These are phyloP conservation scores for Machimus rusticus DNA, from an alignment of 2,888 invertebrate species.

Conservation along the genomic window DNA sequence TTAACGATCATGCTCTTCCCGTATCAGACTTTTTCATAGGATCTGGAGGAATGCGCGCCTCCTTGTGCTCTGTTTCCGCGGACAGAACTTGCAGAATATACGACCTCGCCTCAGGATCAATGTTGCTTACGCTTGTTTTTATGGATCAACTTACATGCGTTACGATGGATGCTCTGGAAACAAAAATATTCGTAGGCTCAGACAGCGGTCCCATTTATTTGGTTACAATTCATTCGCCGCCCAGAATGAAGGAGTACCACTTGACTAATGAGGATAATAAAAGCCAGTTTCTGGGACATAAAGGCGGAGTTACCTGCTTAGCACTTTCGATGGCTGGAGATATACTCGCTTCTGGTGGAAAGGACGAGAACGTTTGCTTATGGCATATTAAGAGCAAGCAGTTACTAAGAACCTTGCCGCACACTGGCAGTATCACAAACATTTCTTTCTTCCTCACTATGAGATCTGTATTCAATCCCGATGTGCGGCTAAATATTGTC, in stretches of 20 bases:
- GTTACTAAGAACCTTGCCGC: constrained; percentile 72
- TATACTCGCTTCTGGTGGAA: constrained; percentile 77
- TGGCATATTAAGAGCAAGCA: constrained; percentile 85
- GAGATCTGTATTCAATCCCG: constrained; percentile 68
- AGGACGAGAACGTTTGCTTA: constrained; percentile 75
- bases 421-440: constrained; percentile 80
- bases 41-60: constrained; percentile 72
- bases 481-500: constrained; percentile 67
- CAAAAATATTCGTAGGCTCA: constrained; percentile 77
- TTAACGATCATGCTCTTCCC: constrained; percentile 81
- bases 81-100: constrained; percentile 87
- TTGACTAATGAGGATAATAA: constrained; percentile 66
- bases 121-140: constrained; percentile 78
- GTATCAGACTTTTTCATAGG: constrained; percentile 82
- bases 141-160: constrained; percentile 74
- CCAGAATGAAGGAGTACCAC: constrained; percentile 72
- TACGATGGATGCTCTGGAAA: constrained; percentile 73
- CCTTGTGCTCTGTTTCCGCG: constrained; percentile 78
- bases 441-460: constrained; percentile 70
- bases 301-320: constrained; percentile 72
- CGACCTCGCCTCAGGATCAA: constrained; percentile 72
- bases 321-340: constrained; percentile 76
- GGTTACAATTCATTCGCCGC: constrained; percentile 72
- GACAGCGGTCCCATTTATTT: constrained; percentile 74
- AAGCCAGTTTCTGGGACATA: constrained; percentile 73